phyloP scores from a whole-genome alignment of 2,888 invertebrate species.

The Luffia ferchaultella region DNA sequence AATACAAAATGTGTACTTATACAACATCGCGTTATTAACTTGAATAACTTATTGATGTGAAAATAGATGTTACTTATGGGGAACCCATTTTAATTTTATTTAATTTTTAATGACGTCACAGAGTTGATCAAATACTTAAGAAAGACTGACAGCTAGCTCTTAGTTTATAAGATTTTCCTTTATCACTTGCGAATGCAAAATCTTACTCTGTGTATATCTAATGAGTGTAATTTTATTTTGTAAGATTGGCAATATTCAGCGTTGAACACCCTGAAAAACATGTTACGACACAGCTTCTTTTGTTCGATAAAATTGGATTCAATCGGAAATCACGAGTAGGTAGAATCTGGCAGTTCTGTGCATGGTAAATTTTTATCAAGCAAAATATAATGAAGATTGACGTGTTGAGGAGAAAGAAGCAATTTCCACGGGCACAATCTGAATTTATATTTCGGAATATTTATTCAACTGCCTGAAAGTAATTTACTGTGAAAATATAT shows the following conservation, averaged over 20 bases:
- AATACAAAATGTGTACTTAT: no score
- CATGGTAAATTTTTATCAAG: neutral
- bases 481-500: neutral
- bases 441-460: neutral
- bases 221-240: no score
- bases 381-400: neutral
- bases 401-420: neutral
- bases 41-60: no score
- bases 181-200: no score
- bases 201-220: no score
- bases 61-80: no score
- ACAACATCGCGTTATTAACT: no score
- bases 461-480: neutral
- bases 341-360: neutral
- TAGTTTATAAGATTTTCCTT: no score
- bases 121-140: no score
- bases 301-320: neutral
- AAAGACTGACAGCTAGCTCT: no score
- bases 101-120: no score
- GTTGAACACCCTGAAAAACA: neutral
- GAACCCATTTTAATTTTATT: no score
- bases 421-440: neutral
- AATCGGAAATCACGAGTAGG: neutral
- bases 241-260: neutral
- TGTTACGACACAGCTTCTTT: neutral